These are phyloP conservation scores for Isotomurus palustris DNA, from an alignment of 2,888 invertebrate genomes.

Conservation along the genomic window DNA sequence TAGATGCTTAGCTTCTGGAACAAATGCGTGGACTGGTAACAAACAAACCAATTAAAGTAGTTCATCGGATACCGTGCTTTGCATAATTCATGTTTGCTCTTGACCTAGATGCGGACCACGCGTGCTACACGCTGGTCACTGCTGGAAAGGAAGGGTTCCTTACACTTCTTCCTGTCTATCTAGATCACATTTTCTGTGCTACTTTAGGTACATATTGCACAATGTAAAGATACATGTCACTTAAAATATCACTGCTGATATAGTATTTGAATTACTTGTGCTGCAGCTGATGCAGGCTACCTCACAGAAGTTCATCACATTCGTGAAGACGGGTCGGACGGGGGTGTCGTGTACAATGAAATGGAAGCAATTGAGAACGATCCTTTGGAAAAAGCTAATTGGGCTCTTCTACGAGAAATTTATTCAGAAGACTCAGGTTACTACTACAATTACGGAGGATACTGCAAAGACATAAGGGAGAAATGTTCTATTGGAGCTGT, in stretches of 20 bases:
- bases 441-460: constrained; percentile 10
- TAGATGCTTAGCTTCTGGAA: constrained; percentile 14
- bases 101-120: constrained; percentile 12
- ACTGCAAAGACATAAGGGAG: constrained; percentile 2
- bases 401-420: constrained; percentile 7
- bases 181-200: constrained; percentile 26
- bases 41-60: too few relatives aligned
- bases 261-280: neutral
- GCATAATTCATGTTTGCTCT: neutral
- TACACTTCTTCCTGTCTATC: constrained; percentile 21
- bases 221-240: neutral
- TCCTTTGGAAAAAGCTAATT: constrained; percentile 10
- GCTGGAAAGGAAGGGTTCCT: constrained; percentile 23
- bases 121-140: constrained; percentile 15
- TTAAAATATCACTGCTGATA: neutral
- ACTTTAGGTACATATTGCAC: constrained; percentile 1
- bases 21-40: constrained; percentile 14
- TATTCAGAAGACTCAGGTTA: constrained; percentile 16
- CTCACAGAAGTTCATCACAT: constrained; percentile 25
- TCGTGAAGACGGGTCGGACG: constrained; percentile 16
- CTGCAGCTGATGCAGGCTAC: constrained; percentile 12
- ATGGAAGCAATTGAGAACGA: constrained; percentile 61
- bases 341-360: constrained; percentile 11
- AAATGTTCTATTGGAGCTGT: constrained; percentile 22
- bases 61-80: neutral